A percentile compares a stretch with the other conserved stretches of the same genome.
Evolutionary conservation across 1,140 invertebrate species (phyloP).

Genomic region (Tribolium castaneum): DNA sequence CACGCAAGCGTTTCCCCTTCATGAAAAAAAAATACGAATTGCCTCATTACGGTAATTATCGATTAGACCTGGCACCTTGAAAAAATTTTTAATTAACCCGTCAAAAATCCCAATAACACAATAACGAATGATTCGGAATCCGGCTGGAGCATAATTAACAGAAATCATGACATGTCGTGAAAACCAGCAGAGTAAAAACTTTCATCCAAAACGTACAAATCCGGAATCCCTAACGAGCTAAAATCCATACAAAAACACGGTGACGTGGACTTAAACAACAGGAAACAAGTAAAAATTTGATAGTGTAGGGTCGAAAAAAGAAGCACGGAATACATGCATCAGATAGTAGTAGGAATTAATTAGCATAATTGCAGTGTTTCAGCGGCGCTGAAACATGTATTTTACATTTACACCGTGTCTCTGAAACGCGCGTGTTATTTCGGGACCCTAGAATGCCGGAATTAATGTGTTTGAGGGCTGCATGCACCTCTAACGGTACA

Average conservation of each 20-base stretch:
- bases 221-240: background rate
- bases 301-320: background rate
- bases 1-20: background rate
- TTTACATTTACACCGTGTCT: conserved; percentile 37
- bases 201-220: conserved; percentile 4
- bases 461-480: conserved; percentile 21
- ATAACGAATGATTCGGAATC: background rate
- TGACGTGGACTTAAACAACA: conserved; percentile 24
- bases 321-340: conserved; percentile 25
- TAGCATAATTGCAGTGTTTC: conserved; percentile 33
- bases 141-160: background rate
- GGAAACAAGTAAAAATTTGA: conserved; percentile 31
- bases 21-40: conserved; percentile 2
- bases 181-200: background rate
- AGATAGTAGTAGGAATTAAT: conserved; percentile 34
- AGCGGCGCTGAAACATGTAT: conserved; percentile 32
- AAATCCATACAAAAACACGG: background rate
- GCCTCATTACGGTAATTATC: background rate
- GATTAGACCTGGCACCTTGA: conserved; percentile 3
- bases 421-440: conserved; percentile 30
- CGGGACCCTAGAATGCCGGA: conserved; percentile 3
- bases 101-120: background rate
- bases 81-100: background rate
- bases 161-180: background rate
- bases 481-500: conserved; percentile 10